A percentile compares a stretch with the other conserved stretches of the same genome.
These are phyloP conservation scores for Fabriciana adippe DNA, from an alignment of 2,888 invertebrate species.

Conservation along the genomic window DNA sequence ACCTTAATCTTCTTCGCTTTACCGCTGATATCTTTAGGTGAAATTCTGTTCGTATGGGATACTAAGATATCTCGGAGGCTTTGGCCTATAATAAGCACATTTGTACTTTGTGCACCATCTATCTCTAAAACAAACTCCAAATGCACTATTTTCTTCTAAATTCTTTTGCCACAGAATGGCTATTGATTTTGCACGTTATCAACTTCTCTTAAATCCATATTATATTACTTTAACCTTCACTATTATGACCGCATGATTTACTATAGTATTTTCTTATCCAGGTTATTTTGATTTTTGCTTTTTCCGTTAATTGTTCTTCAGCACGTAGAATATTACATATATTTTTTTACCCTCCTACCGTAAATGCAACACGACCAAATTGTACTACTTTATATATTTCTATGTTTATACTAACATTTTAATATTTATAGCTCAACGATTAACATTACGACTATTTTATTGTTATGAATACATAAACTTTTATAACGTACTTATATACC, in stretches of 20 bases:
- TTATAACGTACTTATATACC: not conserved
- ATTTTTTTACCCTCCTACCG: slow-evolving; percentile 42
- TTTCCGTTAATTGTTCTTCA: slow-evolving; percentile 29
- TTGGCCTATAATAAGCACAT: slow-evolving; percentile 45
- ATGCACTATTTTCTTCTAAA: slow-evolving; percentile 40
- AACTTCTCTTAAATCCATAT: slow-evolving; percentile 25
- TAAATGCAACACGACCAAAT: slow-evolving; percentile 78
- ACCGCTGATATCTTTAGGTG: slow-evolving; percentile 44
- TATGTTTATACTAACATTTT: slow-evolving; percentile 34
- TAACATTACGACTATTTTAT: not conserved
- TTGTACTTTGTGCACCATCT: slow-evolving; percentile 48
- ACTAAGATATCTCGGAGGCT: slow-evolving; percentile 56
- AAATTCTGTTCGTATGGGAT: slow-evolving; percentile 45
- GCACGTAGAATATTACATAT: slow-evolving; percentile 38
- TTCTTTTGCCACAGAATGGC: slow-evolving; percentile 30
- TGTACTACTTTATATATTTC: slow-evolving; percentile 52
- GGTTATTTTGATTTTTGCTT: slow-evolving; percentile 30
- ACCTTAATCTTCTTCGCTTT: slow-evolving; percentile 49
- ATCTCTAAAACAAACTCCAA: slow-evolving; percentile 41
- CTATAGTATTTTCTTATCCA: slow-evolving; percentile 32
- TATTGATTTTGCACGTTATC: slow-evolving; percentile 36
- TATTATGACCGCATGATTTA: slow-evolving; percentile 37
- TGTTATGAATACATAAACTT: not conserved
- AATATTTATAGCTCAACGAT: slow-evolving; percentile 9
- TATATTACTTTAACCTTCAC: slow-evolving; percentile 28